Evolutionary conservation across 2,797 vertebrate genomes (phyloP).

Genomic region (Myotis vivesi): DNA sequence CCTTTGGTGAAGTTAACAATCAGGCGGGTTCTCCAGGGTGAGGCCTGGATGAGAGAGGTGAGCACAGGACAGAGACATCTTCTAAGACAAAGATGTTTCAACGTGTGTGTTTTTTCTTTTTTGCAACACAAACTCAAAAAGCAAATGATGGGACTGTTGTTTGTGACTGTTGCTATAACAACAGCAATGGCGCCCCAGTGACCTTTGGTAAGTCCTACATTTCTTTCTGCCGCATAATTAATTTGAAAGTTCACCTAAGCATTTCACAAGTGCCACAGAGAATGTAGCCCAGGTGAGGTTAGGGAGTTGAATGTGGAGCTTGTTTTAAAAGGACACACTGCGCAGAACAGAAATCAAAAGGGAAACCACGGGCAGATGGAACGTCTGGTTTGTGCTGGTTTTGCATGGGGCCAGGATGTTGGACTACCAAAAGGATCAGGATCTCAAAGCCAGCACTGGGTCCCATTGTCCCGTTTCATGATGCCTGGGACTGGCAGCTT

Average conservation of each 20-base stretch:
- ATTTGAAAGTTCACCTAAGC: constrained; percentile 52
- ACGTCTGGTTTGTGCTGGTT: neutral
- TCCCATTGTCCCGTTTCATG: neutral
- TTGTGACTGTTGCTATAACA: constrained; percentile 58
- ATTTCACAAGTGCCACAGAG: constrained; percentile 33
- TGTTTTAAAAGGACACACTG: neutral
- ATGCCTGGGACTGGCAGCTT: neutral
- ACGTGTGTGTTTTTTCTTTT: neutral
- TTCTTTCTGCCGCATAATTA: constrained; percentile 55
- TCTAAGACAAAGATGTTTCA: constrained; percentile 24
- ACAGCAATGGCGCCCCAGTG: constrained; percentile 53
- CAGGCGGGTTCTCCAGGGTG: neutral
- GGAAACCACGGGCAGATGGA: neutral
- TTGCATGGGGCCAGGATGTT: neutral
- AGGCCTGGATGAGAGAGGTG: neutral
- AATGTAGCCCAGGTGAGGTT: neutral
- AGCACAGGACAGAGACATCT: neutral
- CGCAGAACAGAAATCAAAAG: neutral
- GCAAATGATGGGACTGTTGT: constrained; percentile 33
- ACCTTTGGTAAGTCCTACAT: constrained; percentile 45
- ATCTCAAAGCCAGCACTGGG: neutral
- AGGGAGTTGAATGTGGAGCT: neutral
- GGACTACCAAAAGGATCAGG: neutral
- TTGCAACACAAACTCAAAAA: constrained; percentile 43
- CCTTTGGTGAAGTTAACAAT: constrained; percentile 34